Base-by-base conservation (phyloP, 2,113 vertebrate genomes). In the Nannobrachium achirus region DNA sequence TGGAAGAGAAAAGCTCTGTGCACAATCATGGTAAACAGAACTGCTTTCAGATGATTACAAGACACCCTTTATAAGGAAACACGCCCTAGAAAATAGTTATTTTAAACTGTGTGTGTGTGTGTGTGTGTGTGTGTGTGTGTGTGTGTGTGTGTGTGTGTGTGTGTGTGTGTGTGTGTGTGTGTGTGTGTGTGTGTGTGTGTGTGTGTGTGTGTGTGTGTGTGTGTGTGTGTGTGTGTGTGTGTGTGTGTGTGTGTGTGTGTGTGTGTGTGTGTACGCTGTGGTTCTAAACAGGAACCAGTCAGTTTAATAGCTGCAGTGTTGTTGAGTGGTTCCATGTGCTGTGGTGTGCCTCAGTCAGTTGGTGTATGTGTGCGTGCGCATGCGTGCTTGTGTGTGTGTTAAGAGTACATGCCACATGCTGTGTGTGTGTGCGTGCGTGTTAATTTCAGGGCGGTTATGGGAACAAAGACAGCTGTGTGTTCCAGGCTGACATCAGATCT, bases 391-490 rank as follows among this genome's bases (percentile, higher is more conserved):
- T 38, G 44, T 46, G 65, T 70, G 49, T 62, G 58, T 62, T 62
- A 33, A 41, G 15, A 10, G 48, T 53, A 20, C 44, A 10, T 10
- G 15, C n/a, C 53, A 11, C 25, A n/a, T 25, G 40, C 8, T 55
- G 45, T 46, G 10, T 33, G 40, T 62, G 48, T 57, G 38, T 52
- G 19, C 14, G 42, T 20, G 33, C 19, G 13, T 19, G 11, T 13
- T 70, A 57, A 58, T 50, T 42, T 19, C 63, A 55, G 38, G n/a
- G 19, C 38, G 42, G 38, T 52, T 44, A 10, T 66, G 51, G 40
- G 57, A 56, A 73, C 74, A 73, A 73, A 66, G 66, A 59, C 62
- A 38, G 6, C 61, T 52, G 55, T 73, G 78, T 69, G n/a, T 45
- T 16, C 25, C 25, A 33, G 3, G 6, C 25, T 33, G 25, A 33